Conservation (phyloP, 2,888 invertebrate species). For the Caenorhabditis doughertyi region DNA sequence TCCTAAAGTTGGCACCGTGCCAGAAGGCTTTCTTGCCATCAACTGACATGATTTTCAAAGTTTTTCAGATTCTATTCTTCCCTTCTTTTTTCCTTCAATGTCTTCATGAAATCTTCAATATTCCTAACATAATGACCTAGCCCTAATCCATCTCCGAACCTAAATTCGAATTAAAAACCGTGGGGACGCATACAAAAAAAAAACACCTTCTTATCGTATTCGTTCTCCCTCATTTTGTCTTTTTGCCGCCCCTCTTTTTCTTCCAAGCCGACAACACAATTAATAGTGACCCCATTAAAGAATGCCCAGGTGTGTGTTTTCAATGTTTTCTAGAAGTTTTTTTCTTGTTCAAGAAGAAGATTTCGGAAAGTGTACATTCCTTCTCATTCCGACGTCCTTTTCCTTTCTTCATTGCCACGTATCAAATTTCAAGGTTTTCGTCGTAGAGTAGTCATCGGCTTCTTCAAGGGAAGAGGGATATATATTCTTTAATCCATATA, state of each 20-base stretch:
- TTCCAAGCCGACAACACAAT: constrained; percentile 35
- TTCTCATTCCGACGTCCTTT: constrained; percentile 7
- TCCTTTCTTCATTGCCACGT: constrained; percentile 46
- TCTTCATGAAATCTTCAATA: no score
- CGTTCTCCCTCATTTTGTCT: background rate
- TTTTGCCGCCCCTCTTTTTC: background rate
- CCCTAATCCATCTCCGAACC: background rate
- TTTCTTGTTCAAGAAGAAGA: no score
- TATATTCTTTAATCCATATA: constrained; percentile 33
- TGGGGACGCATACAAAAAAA: background rate
- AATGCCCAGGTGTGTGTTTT: constrained; percentile 44
- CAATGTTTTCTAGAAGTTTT: background rate
- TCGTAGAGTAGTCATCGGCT: constrained; percentile 7
- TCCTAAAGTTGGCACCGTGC: no score
- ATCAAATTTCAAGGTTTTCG: constrained; percentile 59
- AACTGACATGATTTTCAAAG: background rate
- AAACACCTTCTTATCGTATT: constrained; percentile 36
- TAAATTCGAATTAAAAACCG: constrained; percentile 5
- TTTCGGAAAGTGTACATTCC: constrained; percentile 34
- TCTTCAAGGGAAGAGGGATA: background rate
- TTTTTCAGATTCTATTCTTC: no score
- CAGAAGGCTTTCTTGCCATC: no score
- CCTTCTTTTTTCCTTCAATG: no score
- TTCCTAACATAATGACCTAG: no score
- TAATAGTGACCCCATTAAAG: constrained; percentile 60